phyloP scores from a whole-genome alignment of 1,140 invertebrate genomes.

The Neodiprion lecontei region DNA sequence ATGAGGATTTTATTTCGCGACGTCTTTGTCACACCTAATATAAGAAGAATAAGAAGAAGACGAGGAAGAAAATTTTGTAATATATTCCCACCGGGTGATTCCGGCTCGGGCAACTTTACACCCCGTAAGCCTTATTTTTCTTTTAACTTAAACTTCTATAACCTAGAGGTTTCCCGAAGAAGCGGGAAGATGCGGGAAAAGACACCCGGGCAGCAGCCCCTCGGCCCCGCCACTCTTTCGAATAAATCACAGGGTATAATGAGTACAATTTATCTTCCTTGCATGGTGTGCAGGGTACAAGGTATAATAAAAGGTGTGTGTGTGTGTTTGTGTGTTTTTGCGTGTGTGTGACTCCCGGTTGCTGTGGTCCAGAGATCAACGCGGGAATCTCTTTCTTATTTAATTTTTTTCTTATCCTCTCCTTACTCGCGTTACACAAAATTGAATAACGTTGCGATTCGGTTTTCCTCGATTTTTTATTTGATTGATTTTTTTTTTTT shows the following conservation, averaged over 20 bases:
- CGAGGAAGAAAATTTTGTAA: background rate
- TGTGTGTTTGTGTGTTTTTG: background rate
- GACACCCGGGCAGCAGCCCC: background rate
- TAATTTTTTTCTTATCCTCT: constrained; percentile 39
- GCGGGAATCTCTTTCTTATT: constrained; percentile 38
- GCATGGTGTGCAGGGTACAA: background rate
- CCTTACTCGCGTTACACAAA: background rate
- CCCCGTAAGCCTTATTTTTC: constrained; percentile 63
- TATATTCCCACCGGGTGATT: background rate
- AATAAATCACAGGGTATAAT: constrained; percentile 62
- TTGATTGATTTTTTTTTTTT: too few species aligned
- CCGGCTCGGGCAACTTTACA: constrained; percentile 48
- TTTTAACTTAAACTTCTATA: constrained; percentile 60
- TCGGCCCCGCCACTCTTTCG: constrained; percentile 18
- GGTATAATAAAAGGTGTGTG: constrained; percentile 14
- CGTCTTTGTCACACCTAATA: background rate
- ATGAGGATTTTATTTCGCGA: too few species aligned
- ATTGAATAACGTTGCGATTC: too few species aligned
- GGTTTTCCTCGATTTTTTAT: too few species aligned
- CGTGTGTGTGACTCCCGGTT: constrained; percentile 35
- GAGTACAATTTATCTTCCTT: constrained; percentile 60
- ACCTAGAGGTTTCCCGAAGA: background rate
- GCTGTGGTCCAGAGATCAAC: constrained; percentile 10
- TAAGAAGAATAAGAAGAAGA: background rate
- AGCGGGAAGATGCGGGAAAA: background rate